Conservation (phyloP, 64 coral and sea anemone species). For the Cladopsammia gracilis region DNA sequence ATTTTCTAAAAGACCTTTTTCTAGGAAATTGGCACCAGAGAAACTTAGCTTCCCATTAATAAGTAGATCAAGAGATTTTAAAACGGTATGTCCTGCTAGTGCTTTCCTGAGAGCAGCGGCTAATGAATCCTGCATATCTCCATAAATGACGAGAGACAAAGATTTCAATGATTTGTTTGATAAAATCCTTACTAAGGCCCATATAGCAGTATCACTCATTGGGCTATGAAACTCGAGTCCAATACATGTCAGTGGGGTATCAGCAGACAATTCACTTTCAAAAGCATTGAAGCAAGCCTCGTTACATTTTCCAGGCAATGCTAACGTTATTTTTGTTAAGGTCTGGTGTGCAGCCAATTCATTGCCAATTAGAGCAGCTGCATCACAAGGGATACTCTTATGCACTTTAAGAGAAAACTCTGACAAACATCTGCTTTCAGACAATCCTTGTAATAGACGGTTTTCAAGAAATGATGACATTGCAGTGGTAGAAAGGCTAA, state of each 20-base stretch:
- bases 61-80: neutral
- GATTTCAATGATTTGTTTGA: neutral
- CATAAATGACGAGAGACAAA: neutral
- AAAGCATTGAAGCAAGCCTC: too few species aligned
- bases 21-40: neutral
- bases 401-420: neutral
- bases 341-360: neutral
- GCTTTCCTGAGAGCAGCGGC: neutral
- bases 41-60: neutral
- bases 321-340: neutral
- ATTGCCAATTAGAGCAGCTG: neutral
- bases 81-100: neutral
- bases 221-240: neutral
- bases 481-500: neutral
- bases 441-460: neutral
- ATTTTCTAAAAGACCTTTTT: neutral
- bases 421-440: neutral
- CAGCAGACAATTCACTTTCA: neutral
- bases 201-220: neutral
- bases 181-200: neutral
- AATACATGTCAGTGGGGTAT: neutral
- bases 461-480: too few species aligned
- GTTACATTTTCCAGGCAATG: too few species aligned
- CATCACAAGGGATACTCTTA: neutral
- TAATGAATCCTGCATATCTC: slow-evolving; percentile 2